phyloP scores from a whole-genome alignment of 2,797 vertebrate genomes.

The Cryptoblepharus egeriae region DNA sequence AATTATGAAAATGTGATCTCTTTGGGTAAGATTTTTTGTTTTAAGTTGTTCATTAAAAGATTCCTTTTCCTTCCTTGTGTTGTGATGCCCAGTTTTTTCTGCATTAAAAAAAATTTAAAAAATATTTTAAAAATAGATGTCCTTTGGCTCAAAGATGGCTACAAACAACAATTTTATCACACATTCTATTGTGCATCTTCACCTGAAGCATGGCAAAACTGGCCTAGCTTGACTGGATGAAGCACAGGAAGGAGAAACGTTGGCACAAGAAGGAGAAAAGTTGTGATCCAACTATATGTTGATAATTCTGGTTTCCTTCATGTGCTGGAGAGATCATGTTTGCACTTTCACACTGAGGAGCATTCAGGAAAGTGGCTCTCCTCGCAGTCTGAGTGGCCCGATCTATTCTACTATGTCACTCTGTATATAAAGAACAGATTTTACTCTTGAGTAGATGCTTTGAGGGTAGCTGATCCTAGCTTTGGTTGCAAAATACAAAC shows the following conservation, averaged over 20 bases:
- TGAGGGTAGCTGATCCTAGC: background rate
- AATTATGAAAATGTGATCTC: conserved; percentile 71
- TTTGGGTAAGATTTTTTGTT: conserved; percentile 64
- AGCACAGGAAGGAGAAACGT: background rate
- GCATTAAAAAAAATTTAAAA: too few relatives aligned
- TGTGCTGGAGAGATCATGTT: too few relatives aligned
- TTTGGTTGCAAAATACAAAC: background rate
- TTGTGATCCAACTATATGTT: background rate
- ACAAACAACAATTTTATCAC: too few relatives aligned
- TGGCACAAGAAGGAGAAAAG: background rate
- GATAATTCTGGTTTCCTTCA: background rate
- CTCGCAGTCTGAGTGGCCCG: background rate
- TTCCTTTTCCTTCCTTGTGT: too few relatives aligned
- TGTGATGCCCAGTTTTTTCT: too few relatives aligned
- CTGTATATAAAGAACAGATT: background rate
- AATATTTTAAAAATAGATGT: too few relatives aligned
- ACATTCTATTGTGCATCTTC: too few relatives aligned
- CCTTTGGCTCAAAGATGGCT: too few relatives aligned
- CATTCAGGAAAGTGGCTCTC: background rate
- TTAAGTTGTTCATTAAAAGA: background rate
- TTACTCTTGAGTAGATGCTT: background rate
- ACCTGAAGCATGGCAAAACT: too few relatives aligned
- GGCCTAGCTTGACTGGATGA: too few relatives aligned
- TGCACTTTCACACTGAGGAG: background rate
- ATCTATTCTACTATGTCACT: too few relatives aligned